Evolutionary conservation across 2,113 vertebrate genomes (phyloP).

Genomic region (Abramis brama): DNA sequence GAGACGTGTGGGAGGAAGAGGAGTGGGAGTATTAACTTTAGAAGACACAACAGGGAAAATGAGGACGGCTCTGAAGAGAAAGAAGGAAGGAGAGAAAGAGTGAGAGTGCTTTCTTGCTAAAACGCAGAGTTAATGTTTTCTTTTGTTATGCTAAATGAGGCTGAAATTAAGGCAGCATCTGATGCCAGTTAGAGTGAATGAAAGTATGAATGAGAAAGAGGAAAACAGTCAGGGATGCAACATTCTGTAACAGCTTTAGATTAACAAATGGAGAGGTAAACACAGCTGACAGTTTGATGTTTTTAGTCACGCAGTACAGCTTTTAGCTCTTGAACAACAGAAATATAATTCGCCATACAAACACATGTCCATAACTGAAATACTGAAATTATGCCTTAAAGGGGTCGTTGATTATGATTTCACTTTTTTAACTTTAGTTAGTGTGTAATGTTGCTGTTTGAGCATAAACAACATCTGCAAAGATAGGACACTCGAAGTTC

Average conservation of each 20-base stretch:
- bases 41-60: background rate
- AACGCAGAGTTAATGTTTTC: constrained; percentile 16
- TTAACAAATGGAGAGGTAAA: background rate
- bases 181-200: constrained; percentile 22
- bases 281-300: background rate
- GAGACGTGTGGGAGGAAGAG: constrained; percentile 26
- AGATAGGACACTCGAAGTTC: too few species aligned
- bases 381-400: background rate
- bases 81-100: background rate
- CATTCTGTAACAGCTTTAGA: background rate
- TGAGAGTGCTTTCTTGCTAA: constrained; percentile 13
- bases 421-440: too few species aligned
- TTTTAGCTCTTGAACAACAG: background rate
- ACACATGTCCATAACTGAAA: background rate
- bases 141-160: background rate
- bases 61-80: background rate
- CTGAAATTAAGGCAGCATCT: constrained; percentile 3
- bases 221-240: background rate
- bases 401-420: too few species aligned
- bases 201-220: constrained; percentile 42
- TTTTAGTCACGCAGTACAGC: background rate
- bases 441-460: too few species aligned
- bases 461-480: too few species aligned
- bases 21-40: constrained; percentile 32
- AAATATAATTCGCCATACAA: background rate